Conservation (phyloP, 2,888 invertebrate genomes). For the Hirtodrosophila trivittata region DNA sequence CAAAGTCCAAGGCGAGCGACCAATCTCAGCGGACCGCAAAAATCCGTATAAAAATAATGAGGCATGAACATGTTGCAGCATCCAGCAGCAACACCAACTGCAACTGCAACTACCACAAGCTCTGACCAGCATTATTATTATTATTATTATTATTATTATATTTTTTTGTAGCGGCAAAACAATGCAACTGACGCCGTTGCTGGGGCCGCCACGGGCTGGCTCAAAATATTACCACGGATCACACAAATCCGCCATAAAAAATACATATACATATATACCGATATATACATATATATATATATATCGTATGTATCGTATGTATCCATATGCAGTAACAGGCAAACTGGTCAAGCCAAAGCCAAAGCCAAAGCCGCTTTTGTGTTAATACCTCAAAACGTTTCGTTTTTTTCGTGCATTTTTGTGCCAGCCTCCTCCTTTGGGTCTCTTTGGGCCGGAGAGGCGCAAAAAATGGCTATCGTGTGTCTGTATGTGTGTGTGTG, state of each 20-base stretch:
- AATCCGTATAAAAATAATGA: constrained; percentile 80
- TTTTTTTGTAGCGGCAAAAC: constrained; percentile 60
- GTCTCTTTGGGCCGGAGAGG: constrained; percentile 45
- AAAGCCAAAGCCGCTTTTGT: constrained; percentile 73
- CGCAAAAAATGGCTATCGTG: constrained; percentile 64
- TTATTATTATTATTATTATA: constrained; percentile 68
- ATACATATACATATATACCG: constrained; percentile 28
- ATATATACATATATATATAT: constrained; percentile 10
- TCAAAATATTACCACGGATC: constrained; percentile 80
- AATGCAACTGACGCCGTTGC: constrained; percentile 61
- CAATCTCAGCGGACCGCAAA: constrained; percentile 77
- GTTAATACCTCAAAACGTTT: constrained; percentile 75
- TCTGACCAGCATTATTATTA: constrained; percentile 45
- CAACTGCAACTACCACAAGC: constrained; percentile 35
- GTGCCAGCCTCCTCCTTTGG: constrained; percentile 15
- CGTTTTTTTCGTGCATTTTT: constrained; percentile 27
- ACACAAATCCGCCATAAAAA: constrained; percentile 82
- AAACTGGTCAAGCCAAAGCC: constrained; percentile 59
- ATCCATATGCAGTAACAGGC: constrained; percentile 24
- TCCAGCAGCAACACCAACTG: constrained; percentile 39
- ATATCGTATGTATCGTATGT: constrained; percentile 6
- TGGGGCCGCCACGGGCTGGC: constrained; percentile 33
- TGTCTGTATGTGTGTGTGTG: constrained; percentile 24
- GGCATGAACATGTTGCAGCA: constrained; percentile 77
- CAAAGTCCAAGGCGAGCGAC: constrained; percentile 60